Base-by-base conservation (phyloP, 92 coral and sea anemone genomes). In the Heliopora coerulea region DNA sequence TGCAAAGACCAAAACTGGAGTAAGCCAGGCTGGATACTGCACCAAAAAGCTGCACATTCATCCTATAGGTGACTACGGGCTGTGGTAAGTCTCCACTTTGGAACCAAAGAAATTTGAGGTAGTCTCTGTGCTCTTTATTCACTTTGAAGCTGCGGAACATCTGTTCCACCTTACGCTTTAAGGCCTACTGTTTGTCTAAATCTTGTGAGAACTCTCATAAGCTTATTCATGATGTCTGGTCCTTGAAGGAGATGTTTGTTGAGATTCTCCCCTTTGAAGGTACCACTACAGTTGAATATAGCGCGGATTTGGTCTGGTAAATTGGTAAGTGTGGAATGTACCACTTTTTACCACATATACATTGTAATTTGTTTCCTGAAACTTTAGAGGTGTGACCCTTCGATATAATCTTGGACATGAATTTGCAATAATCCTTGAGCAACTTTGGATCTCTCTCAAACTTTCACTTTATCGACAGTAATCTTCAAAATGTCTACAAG, bases 261-360 rank as follows among this genome's bases (percentile, higher is more conserved):
- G 20, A 50, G 26, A 23, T n/a, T 50, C 26, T 50, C 8, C 26
- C 58, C 58, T 50, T 50, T 3, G 26, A 50, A 50, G 20, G 58
- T 50, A 17, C 4, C 58, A n/a, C n/a, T 50, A 23, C 58, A 50
- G n/a, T 23, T n/a, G 58, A 50, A 50, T 3, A 50, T n/a, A n/a
- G 17, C 58, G 5, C 58, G 5, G n/a, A 50, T 23, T 50, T 50
- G 58, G n/a, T n/a, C n/a, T 85, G 85, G 31, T 60, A 85, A 33
- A 59, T 59, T 32, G 65, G 65, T 28, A 59, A 59, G 31, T 59
- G 65, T 8, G 33, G 65, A 25, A 59, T 28, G 35, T 29, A 59
- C 65, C 65, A 59, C 65, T 15, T 59, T 28, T 23, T 6, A 7
- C 26, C 18, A 9, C 3, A 11, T 21, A 4, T 14, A 8, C 30